Evolutionary conservation across 2,797 vertebrate genomes (phyloP).

Genomic region (Rachycentron canadum): DNA sequence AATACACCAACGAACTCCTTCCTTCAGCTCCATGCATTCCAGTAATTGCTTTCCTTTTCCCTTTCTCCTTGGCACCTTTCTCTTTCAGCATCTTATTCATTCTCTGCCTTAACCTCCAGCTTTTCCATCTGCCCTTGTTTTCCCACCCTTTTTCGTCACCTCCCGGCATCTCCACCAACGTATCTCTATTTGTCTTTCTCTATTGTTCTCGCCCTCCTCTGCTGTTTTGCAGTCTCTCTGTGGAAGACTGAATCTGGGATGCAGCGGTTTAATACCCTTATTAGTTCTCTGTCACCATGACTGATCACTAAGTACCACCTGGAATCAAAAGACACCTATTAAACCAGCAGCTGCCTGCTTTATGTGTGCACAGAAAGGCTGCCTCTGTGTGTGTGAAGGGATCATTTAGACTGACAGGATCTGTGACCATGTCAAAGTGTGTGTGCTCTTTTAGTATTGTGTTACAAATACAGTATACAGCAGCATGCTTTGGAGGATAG

Average conservation of each 20-base stretch:
- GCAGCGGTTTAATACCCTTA: slow-evolving; percentile 90
- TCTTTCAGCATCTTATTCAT: slow-evolving; percentile 16
- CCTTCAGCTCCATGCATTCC: slow-evolving; percentile 4
- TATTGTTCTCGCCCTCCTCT: slow-evolving; percentile 14
- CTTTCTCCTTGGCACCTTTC: slow-evolving; percentile 3
- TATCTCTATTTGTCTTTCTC: slow-evolving; percentile 52
- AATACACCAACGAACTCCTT: background rate
- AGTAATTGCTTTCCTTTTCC: background rate
- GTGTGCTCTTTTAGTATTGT: background rate
- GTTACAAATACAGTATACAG: background rate
- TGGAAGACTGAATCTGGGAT: slow-evolving; percentile 84
- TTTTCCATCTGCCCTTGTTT: slow-evolving; percentile 41
- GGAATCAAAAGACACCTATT: slow-evolving; percentile 87
- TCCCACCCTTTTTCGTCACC: slow-evolving; percentile 16
- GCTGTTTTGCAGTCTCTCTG: slow-evolving; percentile 49
- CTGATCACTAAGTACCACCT: slow-evolving; percentile 88
- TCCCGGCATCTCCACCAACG: background rate
- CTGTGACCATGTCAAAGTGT: slow-evolving; percentile 13
- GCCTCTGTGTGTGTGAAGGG: slow-evolving; percentile 11
- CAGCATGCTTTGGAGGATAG: background rate
- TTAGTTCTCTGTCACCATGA: slow-evolving; percentile 90
- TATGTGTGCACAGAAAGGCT: slow-evolving; percentile 44
- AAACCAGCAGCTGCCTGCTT: slow-evolving; percentile 70
- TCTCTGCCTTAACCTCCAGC: slow-evolving; percentile 5
- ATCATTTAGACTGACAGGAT: slow-evolving; percentile 31